phyloP scores from a whole-genome alignment of 2,888 invertebrate species.

The Reticulitermes lucifugus region DNA sequence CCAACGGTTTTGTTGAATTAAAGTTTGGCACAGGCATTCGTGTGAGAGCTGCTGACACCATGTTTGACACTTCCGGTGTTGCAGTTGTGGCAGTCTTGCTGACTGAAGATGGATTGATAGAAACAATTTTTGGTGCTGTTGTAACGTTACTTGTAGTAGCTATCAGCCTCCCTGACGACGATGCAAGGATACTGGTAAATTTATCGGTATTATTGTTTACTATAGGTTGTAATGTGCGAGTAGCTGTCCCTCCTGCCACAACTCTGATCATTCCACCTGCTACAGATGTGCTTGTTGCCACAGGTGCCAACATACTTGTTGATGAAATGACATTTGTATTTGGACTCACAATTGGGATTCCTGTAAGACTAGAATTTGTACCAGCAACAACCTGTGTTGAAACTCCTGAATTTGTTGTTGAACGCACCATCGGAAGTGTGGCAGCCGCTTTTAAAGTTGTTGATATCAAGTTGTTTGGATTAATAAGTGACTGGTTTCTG shows the following conservation, averaged over 20 bases:
- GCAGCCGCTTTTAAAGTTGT: neutral
- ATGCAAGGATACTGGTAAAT: slow-evolving; percentile 37
- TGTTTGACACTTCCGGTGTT: slow-evolving; percentile 38
- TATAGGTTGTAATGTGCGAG: slow-evolving; percentile 26
- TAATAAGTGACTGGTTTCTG: slow-evolving; percentile 14
- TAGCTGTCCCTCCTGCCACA: slow-evolving; percentile 39
- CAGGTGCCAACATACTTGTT: slow-evolving; percentile 21
- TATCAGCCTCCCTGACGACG: slow-evolving; percentile 5
- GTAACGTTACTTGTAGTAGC: neutral
- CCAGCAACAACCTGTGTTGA: slow-evolving; percentile 10
- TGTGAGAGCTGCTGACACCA: slow-evolving; percentile 42
- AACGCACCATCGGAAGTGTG: neutral
- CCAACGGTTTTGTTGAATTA: slow-evolving; percentile 61
- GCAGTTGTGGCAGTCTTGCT: slow-evolving; percentile 32
- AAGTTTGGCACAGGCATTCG: slow-evolving; percentile 51
- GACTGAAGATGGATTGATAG: slow-evolving; percentile 38
- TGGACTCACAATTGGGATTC: slow-evolving; percentile 38
- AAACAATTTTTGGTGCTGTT: slow-evolving; percentile 42
- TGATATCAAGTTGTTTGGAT: neutral
- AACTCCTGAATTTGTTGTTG: neutral
- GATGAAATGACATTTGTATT: slow-evolving; percentile 40
- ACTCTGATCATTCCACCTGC: slow-evolving; percentile 49
- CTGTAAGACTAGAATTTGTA: slow-evolving; percentile 14
- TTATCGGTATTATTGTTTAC: slow-evolving; percentile 22
- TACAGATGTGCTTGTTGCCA: slow-evolving; percentile 44